Evolutionary conservation across 2,113 vertebrate genomes (phyloP).

Genomic region (Picathartes gymnocephalus): DNA sequence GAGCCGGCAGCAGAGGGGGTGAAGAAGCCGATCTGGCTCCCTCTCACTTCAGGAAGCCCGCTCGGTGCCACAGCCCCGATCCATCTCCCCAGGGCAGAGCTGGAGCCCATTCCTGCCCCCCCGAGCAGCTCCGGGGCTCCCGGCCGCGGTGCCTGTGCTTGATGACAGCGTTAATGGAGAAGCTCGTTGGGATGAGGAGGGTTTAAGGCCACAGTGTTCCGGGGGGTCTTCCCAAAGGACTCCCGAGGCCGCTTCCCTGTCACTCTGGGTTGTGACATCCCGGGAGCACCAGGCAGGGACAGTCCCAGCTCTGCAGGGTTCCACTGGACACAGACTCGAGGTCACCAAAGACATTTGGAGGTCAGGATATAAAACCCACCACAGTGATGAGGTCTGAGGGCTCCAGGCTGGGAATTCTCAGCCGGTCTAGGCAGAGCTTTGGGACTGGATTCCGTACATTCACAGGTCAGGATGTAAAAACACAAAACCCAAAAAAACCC

Average conservation of each 20-base stretch:
- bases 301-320: background rate
- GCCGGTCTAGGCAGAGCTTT: background rate
- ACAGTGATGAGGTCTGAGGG: conserved; percentile 57
- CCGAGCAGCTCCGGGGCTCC: background rate
- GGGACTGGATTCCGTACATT: conserved; percentile 28
- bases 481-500: background rate
- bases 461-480: background rate
- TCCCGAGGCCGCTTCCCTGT: background rate
- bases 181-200: background rate
- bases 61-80: background rate
- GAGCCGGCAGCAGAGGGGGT: background rate
- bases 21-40: background rate
- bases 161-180: background rate
- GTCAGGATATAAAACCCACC: background rate
- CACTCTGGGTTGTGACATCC: background rate
- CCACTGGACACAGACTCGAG: background rate
- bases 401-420: conserved; percentile 2
- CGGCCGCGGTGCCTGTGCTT: background rate
- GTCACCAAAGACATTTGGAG: background rate
- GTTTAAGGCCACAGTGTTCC: conserved; percentile 11
- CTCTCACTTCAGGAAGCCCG: background rate
- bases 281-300: background rate
- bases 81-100: rapidly evolving
- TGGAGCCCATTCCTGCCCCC: background rate
- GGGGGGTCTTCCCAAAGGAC: background rate